phyloP scores from a whole-genome alignment of 2,888 invertebrate species.

The Oscheius sp. region DNA sequence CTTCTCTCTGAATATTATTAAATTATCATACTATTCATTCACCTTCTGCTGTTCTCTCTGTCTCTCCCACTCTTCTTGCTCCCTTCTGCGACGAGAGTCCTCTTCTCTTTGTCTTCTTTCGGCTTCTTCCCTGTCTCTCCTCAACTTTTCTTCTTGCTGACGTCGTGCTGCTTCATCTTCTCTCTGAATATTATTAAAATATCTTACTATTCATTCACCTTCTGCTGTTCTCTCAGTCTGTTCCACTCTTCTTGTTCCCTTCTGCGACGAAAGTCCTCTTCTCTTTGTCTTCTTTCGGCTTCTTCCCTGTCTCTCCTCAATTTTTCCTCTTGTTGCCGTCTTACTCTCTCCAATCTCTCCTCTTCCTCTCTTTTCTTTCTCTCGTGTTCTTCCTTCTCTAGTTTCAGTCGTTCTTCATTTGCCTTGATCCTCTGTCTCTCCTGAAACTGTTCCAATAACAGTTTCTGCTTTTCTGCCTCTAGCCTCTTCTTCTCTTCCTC shows the following conservation, averaged over 20 bases:
- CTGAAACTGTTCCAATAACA: background rate
- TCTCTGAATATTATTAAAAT: no score
- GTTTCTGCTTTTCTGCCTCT: background rate
- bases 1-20: no score
- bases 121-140: background rate
- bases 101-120: background rate
- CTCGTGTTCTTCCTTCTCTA: background rate
- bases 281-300: background rate
- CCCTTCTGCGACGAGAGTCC: background rate
- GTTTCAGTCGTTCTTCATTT: background rate
- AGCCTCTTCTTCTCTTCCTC: slow-evolving; percentile 2
- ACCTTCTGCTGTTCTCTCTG: background rate
- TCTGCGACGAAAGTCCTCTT: background rate
- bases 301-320: background rate
- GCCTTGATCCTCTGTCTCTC: background rate
- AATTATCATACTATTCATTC: no score
- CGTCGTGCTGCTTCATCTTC: background rate
- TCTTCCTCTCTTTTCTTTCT: no score
- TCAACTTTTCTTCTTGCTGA: background rate
- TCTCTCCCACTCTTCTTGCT: background rate
- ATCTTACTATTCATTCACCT: background rate
- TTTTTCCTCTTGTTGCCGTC: background rate
- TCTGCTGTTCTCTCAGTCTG: background rate
- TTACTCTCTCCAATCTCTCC: background rate
- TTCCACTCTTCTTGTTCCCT: background rate